Conservation (phyloP, 2,888 invertebrate species). For the Drosophila helvetica region DNA sequence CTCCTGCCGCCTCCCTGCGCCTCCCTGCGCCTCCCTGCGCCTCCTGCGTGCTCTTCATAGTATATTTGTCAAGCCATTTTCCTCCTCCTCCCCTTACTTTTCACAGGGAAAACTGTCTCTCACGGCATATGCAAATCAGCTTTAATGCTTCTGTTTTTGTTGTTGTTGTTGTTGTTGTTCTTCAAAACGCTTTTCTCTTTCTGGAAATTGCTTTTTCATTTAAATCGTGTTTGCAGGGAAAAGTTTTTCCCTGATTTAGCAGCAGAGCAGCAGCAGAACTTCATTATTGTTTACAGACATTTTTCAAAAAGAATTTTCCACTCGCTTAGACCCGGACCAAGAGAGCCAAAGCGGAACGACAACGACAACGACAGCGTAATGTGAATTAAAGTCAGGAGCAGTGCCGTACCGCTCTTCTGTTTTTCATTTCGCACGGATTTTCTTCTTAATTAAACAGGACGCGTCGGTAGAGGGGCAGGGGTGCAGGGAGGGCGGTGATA, state of each 20-base stretch:
- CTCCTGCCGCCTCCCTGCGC: neutral
- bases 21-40: neutral
- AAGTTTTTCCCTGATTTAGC: slow-evolving; percentile 70
- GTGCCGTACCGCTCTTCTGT: slow-evolving; percentile 8
- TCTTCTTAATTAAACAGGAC: slow-evolving; percentile 68
- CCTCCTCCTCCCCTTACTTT: neutral
- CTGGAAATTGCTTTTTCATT: slow-evolving; percentile 74
- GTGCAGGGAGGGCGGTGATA: neutral
- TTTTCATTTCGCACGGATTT: slow-evolving; percentile 58
- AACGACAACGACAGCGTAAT: slow-evolving; percentile 17
- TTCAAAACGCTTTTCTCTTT: slow-evolving; percentile 10
- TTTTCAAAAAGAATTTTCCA: slow-evolving; percentile 44
- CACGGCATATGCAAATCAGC: slow-evolving; percentile 73
- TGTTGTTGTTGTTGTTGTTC: slow-evolving; percentile 14
- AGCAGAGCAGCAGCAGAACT: slow-evolving; percentile 34
- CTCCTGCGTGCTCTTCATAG: slow-evolving; percentile 12
- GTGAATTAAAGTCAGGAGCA: slow-evolving; percentile 34
- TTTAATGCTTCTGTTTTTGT: slow-evolving; percentile 54
- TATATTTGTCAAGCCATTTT: slow-evolving; percentile 69
- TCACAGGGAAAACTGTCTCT: slow-evolving; percentile 2
- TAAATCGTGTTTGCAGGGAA: slow-evolving; percentile 59
- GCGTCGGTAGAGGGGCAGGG: neutral
- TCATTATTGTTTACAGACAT: slow-evolving; percentile 63
- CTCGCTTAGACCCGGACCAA: slow-evolving; percentile 28
- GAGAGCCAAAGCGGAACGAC: neutral